A percentile compares a stretch with the other conserved stretches of the same genome.
Conservation (phyloP, 2,888 invertebrate species). For the Endomychus coccineus region DNA sequence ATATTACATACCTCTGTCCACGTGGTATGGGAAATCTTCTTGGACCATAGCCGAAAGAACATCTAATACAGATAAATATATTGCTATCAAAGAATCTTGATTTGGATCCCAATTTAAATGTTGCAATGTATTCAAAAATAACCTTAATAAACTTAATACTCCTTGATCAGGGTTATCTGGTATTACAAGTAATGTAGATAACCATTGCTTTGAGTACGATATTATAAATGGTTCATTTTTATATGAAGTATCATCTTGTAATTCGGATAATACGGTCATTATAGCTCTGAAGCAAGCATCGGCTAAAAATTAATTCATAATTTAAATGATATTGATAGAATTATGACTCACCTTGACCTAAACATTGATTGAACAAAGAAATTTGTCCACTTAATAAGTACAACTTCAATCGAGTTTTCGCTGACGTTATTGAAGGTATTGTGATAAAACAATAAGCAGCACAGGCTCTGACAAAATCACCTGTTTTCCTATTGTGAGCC, state of each 20-base stretch:
- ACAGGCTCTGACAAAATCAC: slow-evolving; percentile 86
- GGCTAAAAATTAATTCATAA: slow-evolving; percentile 63
- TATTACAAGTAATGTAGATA: slow-evolving; percentile 74
- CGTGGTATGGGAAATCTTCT: slow-evolving; percentile 78
- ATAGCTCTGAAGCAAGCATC: slow-evolving; percentile 92
- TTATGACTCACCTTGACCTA: slow-evolving; percentile 76
- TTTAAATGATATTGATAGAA: slow-evolving; percentile 1
- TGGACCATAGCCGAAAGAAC: slow-evolving; percentile 72
- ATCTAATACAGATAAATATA: slow-evolving; percentile 71
- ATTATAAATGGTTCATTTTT: slow-evolving; percentile 65
- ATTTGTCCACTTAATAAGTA: slow-evolving; percentile 85
- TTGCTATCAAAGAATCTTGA: slow-evolving; percentile 56
- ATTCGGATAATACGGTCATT: slow-evolving; percentile 69
- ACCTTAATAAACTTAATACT: slow-evolving; percentile 71
- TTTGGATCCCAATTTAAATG: slow-evolving; percentile 64
- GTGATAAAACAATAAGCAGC: slow-evolving; percentile 94
- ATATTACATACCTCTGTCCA: slow-evolving; percentile 60
- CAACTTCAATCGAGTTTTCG: slow-evolving; percentile 71
- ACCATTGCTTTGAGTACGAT: slow-evolving; percentile 66
- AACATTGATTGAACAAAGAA: slow-evolving; percentile 80
- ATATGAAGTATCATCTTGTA: slow-evolving; percentile 66
- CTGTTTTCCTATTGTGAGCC: slow-evolving; percentile 70
- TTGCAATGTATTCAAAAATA: slow-evolving; percentile 73
- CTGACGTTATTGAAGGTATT: slow-evolving; percentile 84
- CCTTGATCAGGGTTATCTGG: slow-evolving; percentile 88